Evolutionary conservation across 2,797 vertebrate species (phyloP).

Genomic region (Semaprochilodus insignis): DNA sequence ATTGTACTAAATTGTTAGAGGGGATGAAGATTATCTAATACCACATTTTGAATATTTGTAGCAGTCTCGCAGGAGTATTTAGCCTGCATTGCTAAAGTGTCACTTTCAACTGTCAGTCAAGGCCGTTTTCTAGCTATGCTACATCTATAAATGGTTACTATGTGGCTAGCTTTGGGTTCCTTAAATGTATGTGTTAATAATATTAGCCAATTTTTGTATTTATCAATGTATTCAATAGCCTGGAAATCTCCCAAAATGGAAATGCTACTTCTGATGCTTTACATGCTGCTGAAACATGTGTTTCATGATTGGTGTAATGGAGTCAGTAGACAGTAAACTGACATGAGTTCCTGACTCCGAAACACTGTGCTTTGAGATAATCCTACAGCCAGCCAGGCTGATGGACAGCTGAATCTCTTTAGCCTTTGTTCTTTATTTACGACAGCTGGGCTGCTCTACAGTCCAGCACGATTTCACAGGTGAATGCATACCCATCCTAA

Average conservation of each 20-base stretch:
- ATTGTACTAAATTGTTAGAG: too few relatives aligned
- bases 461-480: conserved; percentile 60
- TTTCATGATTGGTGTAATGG: background rate
- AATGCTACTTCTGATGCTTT: background rate
- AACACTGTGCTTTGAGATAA: conserved; percentile 48
- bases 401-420: conserved; percentile 60
- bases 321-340: conserved; percentile 18
- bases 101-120: too few relatives aligned
- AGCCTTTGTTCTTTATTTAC: conserved; percentile 62
- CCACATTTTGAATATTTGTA: too few relatives aligned
- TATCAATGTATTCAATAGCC: background rate
- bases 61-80: too few relatives aligned
- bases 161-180: background rate
- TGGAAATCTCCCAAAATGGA: background rate
- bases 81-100: too few relatives aligned
- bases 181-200: background rate
- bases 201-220: background rate
- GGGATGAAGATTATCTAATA: too few relatives aligned
- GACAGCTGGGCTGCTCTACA: conserved; percentile 50
- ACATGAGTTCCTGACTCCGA: conserved; percentile 41
- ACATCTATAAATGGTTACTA: background rate
- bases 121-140: background rate
- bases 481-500: conserved; percentile 53
- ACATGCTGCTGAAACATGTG: background rate
- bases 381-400: conserved; percentile 39